Base-by-base conservation (phyloP, 23 tunicate genomes). In the Phallusia fumigata region DNA sequence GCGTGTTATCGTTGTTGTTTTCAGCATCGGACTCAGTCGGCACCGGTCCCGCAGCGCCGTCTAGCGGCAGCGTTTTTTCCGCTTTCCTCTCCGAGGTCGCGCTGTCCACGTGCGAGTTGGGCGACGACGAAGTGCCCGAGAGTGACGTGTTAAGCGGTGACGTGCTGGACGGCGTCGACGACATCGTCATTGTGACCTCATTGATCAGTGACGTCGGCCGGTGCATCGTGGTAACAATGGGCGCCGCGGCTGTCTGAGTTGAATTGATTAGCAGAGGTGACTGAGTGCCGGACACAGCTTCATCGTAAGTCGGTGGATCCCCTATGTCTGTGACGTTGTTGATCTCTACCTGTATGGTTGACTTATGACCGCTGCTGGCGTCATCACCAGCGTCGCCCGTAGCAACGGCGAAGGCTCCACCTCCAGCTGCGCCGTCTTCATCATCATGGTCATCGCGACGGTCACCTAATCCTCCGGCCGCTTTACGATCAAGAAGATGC, bases 1-100 rank as follows among this genome's bases (percentile, higher is more conserved):
- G 26, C 31, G 52, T 53, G 10, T 83, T 78, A 28, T 87, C 82
- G 52, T 87, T 87, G 47, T 87, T 87, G 50, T 87, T 87, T 53
- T 87, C 91, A 0, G 91, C 85, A 35, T 87, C 91, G 0, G 91
- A 87, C 45, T 77, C 86, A 5, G 91, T 87, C 44, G 64, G 84
- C 8, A 35, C 35, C 53, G 84, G 73, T 0, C 49, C 36, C 35
- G 22, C 73, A 30, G 73, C 52, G 72, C 73, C 36, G 6, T 49
- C 32, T 15, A 32, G n/a, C 44, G 36, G 73, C 12, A 32, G 36
- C 21, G 83, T n/a, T 31, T 79, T 79, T n/a, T 1, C 12, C 35
- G 49, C 73, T 33, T 11, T 28, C 3, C 35, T 28, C 18, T 32
- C 33, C 34, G 65, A 40, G 26, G 11, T 35, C 22, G 83, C 52